Evolutionary conservation across 1,140 invertebrate genomes (phyloP).

Genomic region (Camponotus floridanus): DNA sequence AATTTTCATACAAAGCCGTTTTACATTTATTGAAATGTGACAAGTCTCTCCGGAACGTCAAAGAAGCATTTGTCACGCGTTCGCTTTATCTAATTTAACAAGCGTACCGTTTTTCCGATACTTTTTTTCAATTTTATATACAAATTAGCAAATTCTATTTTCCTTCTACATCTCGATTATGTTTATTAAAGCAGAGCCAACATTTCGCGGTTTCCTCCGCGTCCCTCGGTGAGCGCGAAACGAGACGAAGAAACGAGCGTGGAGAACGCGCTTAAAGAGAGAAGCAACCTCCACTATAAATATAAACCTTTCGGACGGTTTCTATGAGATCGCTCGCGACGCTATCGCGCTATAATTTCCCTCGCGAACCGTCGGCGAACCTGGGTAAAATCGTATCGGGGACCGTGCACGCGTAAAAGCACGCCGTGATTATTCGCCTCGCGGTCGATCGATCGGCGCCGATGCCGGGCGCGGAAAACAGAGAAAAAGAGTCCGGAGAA

Average conservation of each 20-base stretch:
- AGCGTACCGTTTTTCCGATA: too few relatives aligned
- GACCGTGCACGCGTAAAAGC: neutral
- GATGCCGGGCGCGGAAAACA: neutral
- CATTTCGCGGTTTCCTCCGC: too few relatives aligned
- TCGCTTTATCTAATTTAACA: too few relatives aligned
- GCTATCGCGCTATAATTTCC: neutral
- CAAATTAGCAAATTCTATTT: too few relatives aligned
- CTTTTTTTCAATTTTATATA: too few relatives aligned
- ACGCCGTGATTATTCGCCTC: neutral
- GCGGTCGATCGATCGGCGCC: neutral
- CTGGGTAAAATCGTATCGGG: neutral
- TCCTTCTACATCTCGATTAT: too few relatives aligned
- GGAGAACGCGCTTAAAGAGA: neutral
- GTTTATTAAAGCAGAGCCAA: too few relatives aligned
- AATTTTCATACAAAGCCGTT: neutral
- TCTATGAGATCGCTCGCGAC: neutral
- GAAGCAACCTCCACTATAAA: neutral
- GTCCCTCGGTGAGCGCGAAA: neutral
- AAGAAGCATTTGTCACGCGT: neutral
- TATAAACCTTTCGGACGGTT: neutral
- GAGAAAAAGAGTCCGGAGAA: neutral
- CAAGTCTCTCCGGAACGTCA: neutral
- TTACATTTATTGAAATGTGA: neutral
- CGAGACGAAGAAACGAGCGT: neutral
- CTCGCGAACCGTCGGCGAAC: neutral